A percentile compares a stretch with the other conserved stretches of the same genome.
Conservation (phyloP, 1,140 invertebrate species). For the Stegodyphus dumicola region DNA sequence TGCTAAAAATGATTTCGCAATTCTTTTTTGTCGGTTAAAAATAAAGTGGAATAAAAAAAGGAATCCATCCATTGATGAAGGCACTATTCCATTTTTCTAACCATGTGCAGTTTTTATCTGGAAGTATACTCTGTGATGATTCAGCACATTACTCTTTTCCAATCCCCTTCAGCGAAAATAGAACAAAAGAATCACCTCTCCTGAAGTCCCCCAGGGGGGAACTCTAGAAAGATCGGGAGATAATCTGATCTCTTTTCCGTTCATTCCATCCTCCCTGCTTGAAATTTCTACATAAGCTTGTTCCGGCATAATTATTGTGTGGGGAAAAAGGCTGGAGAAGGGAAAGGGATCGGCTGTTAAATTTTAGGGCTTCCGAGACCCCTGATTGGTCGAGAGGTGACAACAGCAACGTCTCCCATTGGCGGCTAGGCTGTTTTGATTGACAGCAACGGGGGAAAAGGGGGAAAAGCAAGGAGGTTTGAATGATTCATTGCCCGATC, state of each 20-base stretch:
- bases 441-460: conserved; percentile 31
- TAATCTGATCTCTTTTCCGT: conserved; percentile 23
- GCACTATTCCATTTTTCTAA: conserved; percentile 28
- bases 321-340: not conserved
- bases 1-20: conserved; percentile 30
- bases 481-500: conserved; percentile 52
- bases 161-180: not conserved
- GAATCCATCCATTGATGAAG: conserved; percentile 34
- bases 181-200: conserved; percentile 13
- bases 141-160: conserved; percentile 33
- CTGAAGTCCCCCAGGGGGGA: not conserved
- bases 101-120: conserved; percentile 22
- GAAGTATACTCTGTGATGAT: not conserved
- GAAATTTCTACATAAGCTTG: conserved; percentile 9
- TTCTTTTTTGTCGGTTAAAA: too few relatives aligned
- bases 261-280: not conserved
- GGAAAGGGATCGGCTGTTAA: conserved; percentile 46
- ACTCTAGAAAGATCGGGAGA: conserved; percentile 4
- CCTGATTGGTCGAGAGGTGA: conserved; percentile 57
- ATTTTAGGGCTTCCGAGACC: conserved; percentile 36
- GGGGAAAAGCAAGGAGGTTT: conserved; percentile 18
- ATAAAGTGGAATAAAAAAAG: conserved; percentile 4
- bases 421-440: conserved; percentile 47
- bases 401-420: conserved; percentile 56
- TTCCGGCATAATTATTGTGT: conserved; percentile 52